Percentiles rank a stretch among this genome's conserved stretches.
Evolutionary conservation across 2,797 vertebrate species (phyloP).

Genomic region (Hypotaenidia okinawae): DNA sequence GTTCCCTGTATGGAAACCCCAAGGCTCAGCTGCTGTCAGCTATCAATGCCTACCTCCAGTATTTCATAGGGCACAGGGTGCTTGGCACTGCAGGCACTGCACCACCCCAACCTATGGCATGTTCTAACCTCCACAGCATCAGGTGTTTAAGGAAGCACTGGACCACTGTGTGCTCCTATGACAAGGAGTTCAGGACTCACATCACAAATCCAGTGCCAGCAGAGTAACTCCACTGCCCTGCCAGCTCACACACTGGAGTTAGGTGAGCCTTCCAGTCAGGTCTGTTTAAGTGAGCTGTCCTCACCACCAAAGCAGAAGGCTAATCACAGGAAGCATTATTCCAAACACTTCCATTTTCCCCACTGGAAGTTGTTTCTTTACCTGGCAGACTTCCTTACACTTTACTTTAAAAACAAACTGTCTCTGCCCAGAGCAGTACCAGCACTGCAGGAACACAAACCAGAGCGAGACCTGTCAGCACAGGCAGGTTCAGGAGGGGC

Average conservation of each 20-base stretch:
- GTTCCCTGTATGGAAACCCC: accelerated
- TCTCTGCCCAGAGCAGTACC: not conserved
- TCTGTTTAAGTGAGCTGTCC: not conserved
- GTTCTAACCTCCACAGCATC: not conserved
- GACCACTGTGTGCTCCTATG: not conserved
- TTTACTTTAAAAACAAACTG: not conserved
- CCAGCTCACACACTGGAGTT: not conserved
- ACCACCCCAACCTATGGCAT: accelerated
- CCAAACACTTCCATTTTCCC: not conserved
- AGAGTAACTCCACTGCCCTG: not conserved
- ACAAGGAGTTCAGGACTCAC: not conserved
- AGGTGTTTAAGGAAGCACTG: not conserved
- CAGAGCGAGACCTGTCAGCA: not conserved
- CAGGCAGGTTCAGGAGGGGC: not conserved
- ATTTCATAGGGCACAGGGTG: not conserved
- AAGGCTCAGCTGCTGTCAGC: not conserved
- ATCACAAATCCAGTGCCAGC: not conserved
- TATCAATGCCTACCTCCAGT: accelerated
- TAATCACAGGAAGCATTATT: not conserved
- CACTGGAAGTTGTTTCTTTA: not conserved
- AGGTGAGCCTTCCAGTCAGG: accelerated
- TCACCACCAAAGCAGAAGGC: not conserved
- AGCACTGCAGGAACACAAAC: not conserved
- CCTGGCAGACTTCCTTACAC: not conserved
- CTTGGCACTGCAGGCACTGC: not conserved